Evolutionary conservation across 2,888 invertebrate species (phyloP).

Genomic region (Andricus quercusramuli): DNA sequence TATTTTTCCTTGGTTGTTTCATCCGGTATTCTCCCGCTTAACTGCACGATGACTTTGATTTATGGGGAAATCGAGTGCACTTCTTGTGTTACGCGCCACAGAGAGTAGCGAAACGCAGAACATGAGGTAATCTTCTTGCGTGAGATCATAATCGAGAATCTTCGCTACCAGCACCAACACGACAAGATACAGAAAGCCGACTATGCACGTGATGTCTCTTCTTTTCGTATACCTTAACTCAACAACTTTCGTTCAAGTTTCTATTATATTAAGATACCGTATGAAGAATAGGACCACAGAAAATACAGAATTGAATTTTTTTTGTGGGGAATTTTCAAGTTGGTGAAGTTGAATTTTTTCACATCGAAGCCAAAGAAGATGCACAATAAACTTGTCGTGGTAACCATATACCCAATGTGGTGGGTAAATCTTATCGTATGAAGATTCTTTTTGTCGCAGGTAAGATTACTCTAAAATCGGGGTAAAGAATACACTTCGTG

Average conservation of each 20-base stretch:
- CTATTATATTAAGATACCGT: not conserved
- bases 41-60: constrained; percentile 56
- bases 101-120: constrained; percentile 63
- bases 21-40: constrained; percentile 45
- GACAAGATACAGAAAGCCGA: not conserved
- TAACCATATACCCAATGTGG: too few relatives aligned
- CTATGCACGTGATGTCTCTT: not conserved
- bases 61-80: constrained; percentile 49
- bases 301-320: too few relatives aligned
- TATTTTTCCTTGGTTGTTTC: constrained; percentile 29
- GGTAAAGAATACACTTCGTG: too few relatives aligned
- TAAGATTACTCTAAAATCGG: too few relatives aligned
- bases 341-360: too few relatives aligned
- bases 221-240: not conserved
- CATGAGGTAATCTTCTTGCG: constrained; percentile 62
- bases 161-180: not conserved
- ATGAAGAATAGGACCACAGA: too few relatives aligned
- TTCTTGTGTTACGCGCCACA: constrained; percentile 53
- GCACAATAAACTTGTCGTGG: too few relatives aligned
- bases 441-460: too few relatives aligned
- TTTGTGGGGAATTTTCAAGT: too few relatives aligned
- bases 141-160: constrained; percentile 66
- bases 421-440: too few relatives aligned
- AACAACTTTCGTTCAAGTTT: not conserved
- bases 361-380: too few relatives aligned